Evolutionary conservation across 2,797 vertebrate species (phyloP).

Genomic region (Eulemur mongoz): DNA sequence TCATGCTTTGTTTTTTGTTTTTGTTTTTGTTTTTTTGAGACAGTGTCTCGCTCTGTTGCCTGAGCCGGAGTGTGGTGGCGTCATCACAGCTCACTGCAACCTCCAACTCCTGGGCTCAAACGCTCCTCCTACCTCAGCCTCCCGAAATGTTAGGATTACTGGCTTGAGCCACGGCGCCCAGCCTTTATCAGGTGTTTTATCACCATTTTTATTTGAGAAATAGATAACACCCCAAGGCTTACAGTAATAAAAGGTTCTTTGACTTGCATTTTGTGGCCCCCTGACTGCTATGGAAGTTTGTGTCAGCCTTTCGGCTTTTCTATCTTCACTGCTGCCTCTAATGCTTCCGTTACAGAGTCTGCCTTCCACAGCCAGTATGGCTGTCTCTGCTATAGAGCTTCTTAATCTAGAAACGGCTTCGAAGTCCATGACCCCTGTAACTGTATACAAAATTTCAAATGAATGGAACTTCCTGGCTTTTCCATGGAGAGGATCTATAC

Average conservation of each 20-base stretch:
- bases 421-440: background rate
- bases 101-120: too few relatives aligned
- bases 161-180: too few relatives aligned
- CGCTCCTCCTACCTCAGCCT: too few relatives aligned
- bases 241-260: background rate
- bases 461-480: background rate
- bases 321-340: background rate
- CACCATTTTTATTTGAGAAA: background rate
- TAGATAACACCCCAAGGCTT: background rate
- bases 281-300: background rate
- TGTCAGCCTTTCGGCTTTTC: background rate
- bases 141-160: too few relatives aligned
- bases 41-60: too few relatives aligned
- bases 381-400: background rate
- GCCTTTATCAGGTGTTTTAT: background rate
- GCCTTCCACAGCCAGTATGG: background rate
- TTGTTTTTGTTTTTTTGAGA: too few relatives aligned
- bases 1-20: background rate
- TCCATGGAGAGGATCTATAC: background rate
- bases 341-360: background rate
- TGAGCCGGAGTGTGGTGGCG: too few relatives aligned
- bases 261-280: background rate
- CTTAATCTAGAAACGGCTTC: slow-evolving; percentile 9
- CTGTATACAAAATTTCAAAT: background rate
- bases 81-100: too few relatives aligned